phyloP scores from a whole-genome alignment of 2,888 invertebrate species.

The Cyclophora punctaria region DNA sequence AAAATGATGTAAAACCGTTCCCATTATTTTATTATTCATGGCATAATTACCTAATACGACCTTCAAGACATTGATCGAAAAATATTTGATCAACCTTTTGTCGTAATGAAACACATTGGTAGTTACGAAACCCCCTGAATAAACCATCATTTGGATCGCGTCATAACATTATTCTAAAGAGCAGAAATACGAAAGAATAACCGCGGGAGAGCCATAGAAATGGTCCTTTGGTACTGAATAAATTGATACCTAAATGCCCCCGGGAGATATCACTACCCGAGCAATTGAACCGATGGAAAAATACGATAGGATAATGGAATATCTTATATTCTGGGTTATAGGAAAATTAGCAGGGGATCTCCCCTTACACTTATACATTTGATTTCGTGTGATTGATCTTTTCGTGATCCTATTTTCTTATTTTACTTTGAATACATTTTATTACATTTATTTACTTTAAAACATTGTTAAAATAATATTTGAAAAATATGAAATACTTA shows the following conservation, averaged over 20 bases:
- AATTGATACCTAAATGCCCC: slow-evolving; percentile 27
- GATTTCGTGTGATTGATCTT: background rate
- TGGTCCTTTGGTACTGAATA: slow-evolving; percentile 18
- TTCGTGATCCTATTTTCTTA: too few species aligned
- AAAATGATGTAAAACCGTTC: too few species aligned
- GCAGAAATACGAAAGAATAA: slow-evolving; percentile 14
- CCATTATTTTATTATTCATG: too few species aligned
- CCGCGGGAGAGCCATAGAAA: slow-evolving; percentile 6
- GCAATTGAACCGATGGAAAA: slow-evolving; percentile 24
- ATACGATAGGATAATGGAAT: slow-evolving; percentile 21
- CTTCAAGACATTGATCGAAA: background rate
- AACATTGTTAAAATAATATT: too few species aligned
- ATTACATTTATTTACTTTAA: too few species aligned
- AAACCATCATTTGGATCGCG: slow-evolving; percentile 6
- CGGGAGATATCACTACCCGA: slow-evolving; percentile 21
- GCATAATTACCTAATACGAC: too few species aligned
- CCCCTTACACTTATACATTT: too few species aligned
- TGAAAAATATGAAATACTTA: too few species aligned
- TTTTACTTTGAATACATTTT: too few species aligned
- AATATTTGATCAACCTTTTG: background rate
- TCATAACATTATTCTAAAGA: slow-evolving; percentile 11
- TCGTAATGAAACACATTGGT: background rate
- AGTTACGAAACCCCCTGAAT: slow-evolving; percentile 1
- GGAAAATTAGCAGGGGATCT: slow-evolving; percentile 7
- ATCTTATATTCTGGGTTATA: slow-evolving; percentile 7